Base-by-base conservation (phyloP, 1,140 invertebrate genomes). In the Aphis craccivora region DNA sequence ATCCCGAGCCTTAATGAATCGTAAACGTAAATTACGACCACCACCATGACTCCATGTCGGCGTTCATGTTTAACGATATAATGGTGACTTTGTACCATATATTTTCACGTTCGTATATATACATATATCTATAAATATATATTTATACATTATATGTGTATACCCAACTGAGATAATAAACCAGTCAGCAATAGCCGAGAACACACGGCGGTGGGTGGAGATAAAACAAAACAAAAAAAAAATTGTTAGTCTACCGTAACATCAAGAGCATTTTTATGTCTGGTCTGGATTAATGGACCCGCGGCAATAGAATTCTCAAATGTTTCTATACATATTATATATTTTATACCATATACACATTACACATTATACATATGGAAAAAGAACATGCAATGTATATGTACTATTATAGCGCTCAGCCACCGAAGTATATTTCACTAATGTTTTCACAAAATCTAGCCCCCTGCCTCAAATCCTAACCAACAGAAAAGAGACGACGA, bases 21-120 rank as follows among this genome's bases (percentile, higher is more conserved):
- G 43, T 87, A 87, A 87, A 87, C 43, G 43, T 45, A 87, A 87
- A 87, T 48, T 87, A 87, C 30, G 43, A 87, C 84, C 23, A 2
- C 37, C 40, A 0, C 11, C 81, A 40, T 40, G 83, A 87, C 30
- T 87, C 43, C 30, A 43, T 48, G 40, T 87, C 23, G 84, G 43
- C 25, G 43, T n/a, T 45, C 23, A 87, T 45, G 30, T 48, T 87
- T 48, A 87, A 48, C 86, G 35, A 43, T 84, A 84, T 84, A 84
- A 84, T 40, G 23, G 37, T 23, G 37, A 84, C 83, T 43, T 84
- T 84, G 23, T 83, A 25, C 20, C 25, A 40, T 83, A 45, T 30
- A 37, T 37, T 5, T 1, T 14, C 9, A 30, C 45, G 25, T 40
- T 40, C 8, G 35, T 81, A 20, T 81, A 18, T 83, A 20, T 40